A percentile compares a stretch with the other conserved stretches of the same genome.
Evolutionary conservation across 2,797 vertebrate genomes (phyloP).

Genomic region (Hybognathus amarus): DNA sequence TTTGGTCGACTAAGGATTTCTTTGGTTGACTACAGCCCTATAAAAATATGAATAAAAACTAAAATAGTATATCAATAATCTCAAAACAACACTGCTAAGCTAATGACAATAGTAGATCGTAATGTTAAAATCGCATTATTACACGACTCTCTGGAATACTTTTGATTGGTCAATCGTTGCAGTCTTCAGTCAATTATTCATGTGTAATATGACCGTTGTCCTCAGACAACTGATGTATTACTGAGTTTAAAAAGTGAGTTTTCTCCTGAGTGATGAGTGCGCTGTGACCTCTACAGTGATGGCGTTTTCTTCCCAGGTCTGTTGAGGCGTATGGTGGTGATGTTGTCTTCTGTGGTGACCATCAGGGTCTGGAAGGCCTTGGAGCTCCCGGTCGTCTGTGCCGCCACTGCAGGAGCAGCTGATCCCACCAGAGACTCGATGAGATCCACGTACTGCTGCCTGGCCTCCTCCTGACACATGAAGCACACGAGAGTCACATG

Average conservation of each 20-base stretch:
- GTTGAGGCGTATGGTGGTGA: constrained; percentile 91
- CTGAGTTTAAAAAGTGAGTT: too few species aligned
- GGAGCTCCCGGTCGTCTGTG: constrained; percentile 56
- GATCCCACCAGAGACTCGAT: constrained; percentile 78
- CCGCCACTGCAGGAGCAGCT: constrained; percentile 67
- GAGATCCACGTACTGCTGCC: constrained; percentile 86
- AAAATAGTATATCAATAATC: not conserved
- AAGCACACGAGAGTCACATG: not conserved
- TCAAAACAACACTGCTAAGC: not conserved
- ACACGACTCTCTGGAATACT: not conserved
- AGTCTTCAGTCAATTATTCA: not conserved
- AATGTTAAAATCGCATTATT: too few species aligned
- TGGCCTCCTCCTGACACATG: constrained; percentile 83
- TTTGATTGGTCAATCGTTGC: not conserved
- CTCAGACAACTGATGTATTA: not conserved
- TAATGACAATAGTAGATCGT: not conserved
- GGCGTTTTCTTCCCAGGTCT: constrained; percentile 91
- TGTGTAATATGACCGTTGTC: not conserved
- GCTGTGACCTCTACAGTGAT: constrained; percentile 80
- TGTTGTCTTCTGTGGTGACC: constrained; percentile 81
- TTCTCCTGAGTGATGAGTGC: not conserved
- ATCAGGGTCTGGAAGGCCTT: constrained; percentile 75
- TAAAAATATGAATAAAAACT: not conserved
- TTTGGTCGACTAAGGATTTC: too few species aligned
- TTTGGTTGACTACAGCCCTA: too few species aligned